Evolutionary conservation across 2,113 vertebrate species (phyloP), one percentile per base, ranked within the genome.

Genomic region (Ceyx margarethae): DNA sequence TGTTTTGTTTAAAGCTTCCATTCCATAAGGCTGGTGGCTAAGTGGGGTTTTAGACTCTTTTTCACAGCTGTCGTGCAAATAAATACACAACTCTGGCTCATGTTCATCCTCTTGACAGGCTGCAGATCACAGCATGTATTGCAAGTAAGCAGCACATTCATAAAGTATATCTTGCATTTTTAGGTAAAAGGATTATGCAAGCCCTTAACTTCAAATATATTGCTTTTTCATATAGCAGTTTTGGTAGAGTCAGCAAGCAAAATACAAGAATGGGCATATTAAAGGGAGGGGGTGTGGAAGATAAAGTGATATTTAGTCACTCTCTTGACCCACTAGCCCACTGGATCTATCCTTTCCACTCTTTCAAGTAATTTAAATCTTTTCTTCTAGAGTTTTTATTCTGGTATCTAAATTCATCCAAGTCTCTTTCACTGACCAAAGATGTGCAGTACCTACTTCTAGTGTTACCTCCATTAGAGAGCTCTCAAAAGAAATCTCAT

Each of bases 41-140:
- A 76, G 45, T n/a, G 64, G n/a, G 37, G 31, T 33, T 86, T 83
- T 84, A 48, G 86, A 94, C 93, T 86, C 80, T 40, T 96, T 95
- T 94, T 73, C 61, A 81, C 45, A 90, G 56, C 77, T 95, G 74
- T 66, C 91, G 45, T 2, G 4, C 83, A 88, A 81, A 73, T 66
- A 72, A 51, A 57, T 86, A 45, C 50, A 68, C 18, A 69, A 56
- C 19, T 45, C 58, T 83, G 72, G 77, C 75, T 84, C 62, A 33
- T 76, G 77, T 79, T 87, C 66, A 64, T 89, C 65, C 76, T 78
- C 72, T 80, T 85, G 93, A 74, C 68, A 85, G 77, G 72, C 64
- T 77, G 60, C 43, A 79, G 56, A 92, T 93, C 87, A 79, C 94
- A 94, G 76, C 82, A 90, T 86, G 87, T 78, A 76, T 69, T 86